phyloP scores from a whole-genome alignment of 2,113 vertebrate genomes.

The Pangasianodon gigas region DNA sequence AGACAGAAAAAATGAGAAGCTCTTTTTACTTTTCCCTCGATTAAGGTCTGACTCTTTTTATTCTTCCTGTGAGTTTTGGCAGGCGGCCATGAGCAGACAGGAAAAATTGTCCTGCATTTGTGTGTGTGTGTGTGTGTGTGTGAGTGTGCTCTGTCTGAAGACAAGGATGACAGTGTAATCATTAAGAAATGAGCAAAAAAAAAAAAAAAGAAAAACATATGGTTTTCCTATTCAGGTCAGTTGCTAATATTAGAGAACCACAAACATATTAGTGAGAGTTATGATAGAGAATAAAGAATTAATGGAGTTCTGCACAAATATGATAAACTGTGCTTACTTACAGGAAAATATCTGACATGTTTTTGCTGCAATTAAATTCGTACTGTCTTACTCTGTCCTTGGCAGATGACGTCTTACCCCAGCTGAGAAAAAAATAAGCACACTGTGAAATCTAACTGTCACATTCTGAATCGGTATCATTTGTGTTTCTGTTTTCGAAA shows the following conservation, averaged over 20 bases:
- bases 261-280: neutral
- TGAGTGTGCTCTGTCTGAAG: slow-evolving; percentile 31
- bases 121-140: slow-evolving; percentile 17
- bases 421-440: neutral
- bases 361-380: neutral
- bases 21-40: slow-evolving; percentile 41
- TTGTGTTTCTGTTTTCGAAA: neutral
- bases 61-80: slow-evolving; percentile 51
- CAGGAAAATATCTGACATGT: neutral
- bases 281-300: slow-evolving; percentile 2
- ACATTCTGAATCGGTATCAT: neutral
- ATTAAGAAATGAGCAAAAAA: neutral
- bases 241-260: slow-evolving; percentile 3
- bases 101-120: neutral
- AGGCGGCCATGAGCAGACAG: slow-evolving; percentile 4
- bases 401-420: neutral
- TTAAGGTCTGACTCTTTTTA: slow-evolving; percentile 38
- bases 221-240: slow-evolving; percentile 16
- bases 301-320: neutral
- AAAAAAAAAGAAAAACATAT: slow-evolving; percentile 33
- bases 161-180: slow-evolving; percentile 13
- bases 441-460: neutral
- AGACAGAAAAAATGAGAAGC: slow-evolving; percentile 34
- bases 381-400: neutral
- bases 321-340: neutral